Conservation (phyloP, 2,888 invertebrate species). For the Volucella bombylans region DNA sequence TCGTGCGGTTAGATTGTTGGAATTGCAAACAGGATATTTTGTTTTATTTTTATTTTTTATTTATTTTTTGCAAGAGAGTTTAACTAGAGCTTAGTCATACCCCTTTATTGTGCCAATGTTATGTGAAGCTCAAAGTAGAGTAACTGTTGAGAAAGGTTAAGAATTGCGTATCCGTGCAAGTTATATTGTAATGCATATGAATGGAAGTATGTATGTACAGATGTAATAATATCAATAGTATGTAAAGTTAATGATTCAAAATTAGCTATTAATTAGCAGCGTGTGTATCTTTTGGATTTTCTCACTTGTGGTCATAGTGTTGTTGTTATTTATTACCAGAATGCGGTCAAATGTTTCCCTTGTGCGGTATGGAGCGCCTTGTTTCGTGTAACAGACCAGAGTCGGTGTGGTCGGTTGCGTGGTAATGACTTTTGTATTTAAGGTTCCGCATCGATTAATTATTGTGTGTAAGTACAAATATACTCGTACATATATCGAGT, state of each 20-base stretch:
- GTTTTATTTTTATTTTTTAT: background rate
- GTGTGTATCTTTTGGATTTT: constrained; percentile 23
- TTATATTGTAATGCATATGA: no score
- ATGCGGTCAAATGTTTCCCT: constrained; percentile 30
- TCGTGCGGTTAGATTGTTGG: constrained; percentile 57
- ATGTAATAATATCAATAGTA: background rate
- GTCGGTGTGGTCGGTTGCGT: constrained; percentile 8
- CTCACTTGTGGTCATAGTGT: constrained; percentile 15
- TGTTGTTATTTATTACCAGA: constrained; percentile 2
- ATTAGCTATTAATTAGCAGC: constrained; percentile 19
- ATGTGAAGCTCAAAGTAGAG: constrained; percentile 9
- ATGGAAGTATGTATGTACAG: background rate
- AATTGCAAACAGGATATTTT: constrained; percentile 12
- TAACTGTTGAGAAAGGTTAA: constrained; percentile 60
- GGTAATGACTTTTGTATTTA: constrained; percentile 53
- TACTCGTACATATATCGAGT: constrained; percentile 11
- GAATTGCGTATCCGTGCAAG: constrained; percentile 15
- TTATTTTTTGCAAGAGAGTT: background rate
- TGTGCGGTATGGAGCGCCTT: constrained; percentile 21
- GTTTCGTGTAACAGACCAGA: background rate
- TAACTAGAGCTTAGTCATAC: constrained; percentile 43
- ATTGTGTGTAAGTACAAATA: background rate
- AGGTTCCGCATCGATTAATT: constrained; percentile 62
- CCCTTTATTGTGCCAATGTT: constrained; percentile 17
- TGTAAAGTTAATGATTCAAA: constrained; percentile 22